phyloP scores from a whole-genome alignment of 2,113 vertebrate genomes.

The Brienomyrus brachyistius region DNA sequence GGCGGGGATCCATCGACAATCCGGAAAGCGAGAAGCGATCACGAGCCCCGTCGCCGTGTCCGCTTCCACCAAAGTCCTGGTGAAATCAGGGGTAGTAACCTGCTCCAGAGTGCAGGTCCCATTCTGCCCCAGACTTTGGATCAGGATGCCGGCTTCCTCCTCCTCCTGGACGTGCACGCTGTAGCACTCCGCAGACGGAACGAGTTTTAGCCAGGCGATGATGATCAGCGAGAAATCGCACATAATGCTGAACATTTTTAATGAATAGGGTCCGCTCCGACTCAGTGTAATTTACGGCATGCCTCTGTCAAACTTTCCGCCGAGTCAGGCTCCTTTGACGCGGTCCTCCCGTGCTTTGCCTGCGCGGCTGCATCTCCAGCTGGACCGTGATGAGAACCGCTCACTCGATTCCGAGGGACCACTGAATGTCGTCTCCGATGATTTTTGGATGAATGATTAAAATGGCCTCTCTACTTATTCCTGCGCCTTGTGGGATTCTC shows the following conservation, averaged over 20 bases:
- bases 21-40: constrained; percentile 42
- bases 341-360: constrained; percentile 53
- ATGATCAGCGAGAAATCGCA: constrained; percentile 50
- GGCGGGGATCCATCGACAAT: constrained; percentile 44
- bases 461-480: constrained; percentile 51
- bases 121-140: constrained; percentile 43
- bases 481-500: constrained; percentile 50
- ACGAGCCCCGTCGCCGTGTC: constrained; percentile 45
- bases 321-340: constrained; percentile 50
- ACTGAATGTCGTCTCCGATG: constrained; percentile 2
- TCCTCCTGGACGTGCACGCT: constrained; percentile 55
- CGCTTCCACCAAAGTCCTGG: constrained; percentile 45
- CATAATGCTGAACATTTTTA: constrained; percentile 50
- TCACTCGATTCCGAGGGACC: neutral
- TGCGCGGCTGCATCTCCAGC: constrained; percentile 25
- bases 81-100: constrained; percentile 55
- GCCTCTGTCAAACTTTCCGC: constrained; percentile 55
- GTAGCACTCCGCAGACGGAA: constrained; percentile 34
- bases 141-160: constrained; percentile 38
- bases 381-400: constrained; percentile 20
- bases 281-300: constrained; percentile 18
- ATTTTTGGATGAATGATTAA: constrained; percentile 46
- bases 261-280: constrained; percentile 31
- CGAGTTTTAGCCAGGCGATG: constrained; percentile 45
- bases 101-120: constrained; percentile 55